Conservation (phyloP, 2,113 vertebrate genomes). For the Neodon shergylaensis region DNA sequence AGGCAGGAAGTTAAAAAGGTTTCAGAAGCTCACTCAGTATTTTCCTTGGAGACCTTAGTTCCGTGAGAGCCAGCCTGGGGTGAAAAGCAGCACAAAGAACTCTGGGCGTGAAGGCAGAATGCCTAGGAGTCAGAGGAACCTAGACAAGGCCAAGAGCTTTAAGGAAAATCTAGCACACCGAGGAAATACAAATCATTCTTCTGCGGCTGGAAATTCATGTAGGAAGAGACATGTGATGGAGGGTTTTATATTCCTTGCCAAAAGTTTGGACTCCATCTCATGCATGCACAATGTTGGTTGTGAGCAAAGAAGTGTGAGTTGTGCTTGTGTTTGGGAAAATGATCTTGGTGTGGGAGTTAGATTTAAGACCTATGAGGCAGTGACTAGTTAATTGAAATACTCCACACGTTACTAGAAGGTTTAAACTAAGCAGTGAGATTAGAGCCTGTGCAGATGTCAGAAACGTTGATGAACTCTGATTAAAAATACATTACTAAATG, state of each 20-base stretch:
- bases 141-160: background rate
- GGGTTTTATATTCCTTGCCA: background rate
- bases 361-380: background rate
- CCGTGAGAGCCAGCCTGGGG: background rate
- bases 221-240: background rate
- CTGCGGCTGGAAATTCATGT: background rate
- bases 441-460: background rate
- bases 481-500: background rate
- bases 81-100: background rate
- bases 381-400: background rate
- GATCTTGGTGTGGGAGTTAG: background rate
- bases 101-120: background rate
- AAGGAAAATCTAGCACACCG: background rate
- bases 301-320: background rate
- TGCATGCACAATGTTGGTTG: background rate
- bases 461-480: background rate
- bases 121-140: background rate
- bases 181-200: background rate
- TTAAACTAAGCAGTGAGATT: constrained; percentile 3
- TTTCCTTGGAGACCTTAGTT: background rate
- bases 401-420: background rate
- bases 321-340: constrained; percentile 32
- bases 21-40: background rate
- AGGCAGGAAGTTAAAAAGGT: background rate
- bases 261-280: background rate